phyloP scores from a whole-genome alignment of 2,113 vertebrate genomes.

The Thoracochromis brauschi region DNA sequence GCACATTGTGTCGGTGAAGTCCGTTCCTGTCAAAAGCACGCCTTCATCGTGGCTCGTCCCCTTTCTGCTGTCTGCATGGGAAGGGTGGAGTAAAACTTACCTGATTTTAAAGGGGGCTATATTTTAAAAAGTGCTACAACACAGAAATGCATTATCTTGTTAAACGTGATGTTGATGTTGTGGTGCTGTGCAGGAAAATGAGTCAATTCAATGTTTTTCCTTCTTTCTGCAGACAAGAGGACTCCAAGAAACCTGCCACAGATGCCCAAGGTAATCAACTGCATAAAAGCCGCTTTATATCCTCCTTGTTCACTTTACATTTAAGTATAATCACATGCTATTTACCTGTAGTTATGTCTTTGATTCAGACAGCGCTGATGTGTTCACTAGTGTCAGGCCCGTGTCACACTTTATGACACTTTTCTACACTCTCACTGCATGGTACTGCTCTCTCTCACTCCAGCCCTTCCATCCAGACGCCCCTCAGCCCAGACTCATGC shows the following conservation, averaged over 20 bases:
- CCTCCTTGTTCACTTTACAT: background rate
- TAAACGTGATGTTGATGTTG: background rate
- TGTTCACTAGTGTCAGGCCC: background rate
- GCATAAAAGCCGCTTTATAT: background rate
- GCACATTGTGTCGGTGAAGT: background rate
- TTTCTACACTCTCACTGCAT: background rate
- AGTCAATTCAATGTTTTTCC: background rate
- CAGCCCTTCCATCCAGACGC: conserved; percentile 56
- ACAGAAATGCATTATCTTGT: background rate
- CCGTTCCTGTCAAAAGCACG: conserved; percentile 36
- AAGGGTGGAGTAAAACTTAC: conserved; percentile 49
- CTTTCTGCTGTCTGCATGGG: conserved; percentile 13
- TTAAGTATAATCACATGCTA: background rate
- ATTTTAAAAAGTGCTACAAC: background rate
- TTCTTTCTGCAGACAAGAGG: conserved; percentile 44
- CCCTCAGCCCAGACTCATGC: conserved; percentile 65
- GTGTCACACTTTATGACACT: background rate
- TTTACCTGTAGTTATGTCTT: background rate
- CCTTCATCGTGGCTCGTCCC: conserved; percentile 46
- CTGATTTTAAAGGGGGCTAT: background rate
- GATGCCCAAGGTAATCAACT: conserved; percentile 51
- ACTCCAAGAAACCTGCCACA: conserved; percentile 34
- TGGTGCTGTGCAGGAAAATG: background rate
- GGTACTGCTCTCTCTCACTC: background rate
- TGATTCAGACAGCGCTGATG: background rate